A percentile compares a stretch with the other conserved stretches of the same genome.
phyloP scores from a whole-genome alignment of 2,888 invertebrate genomes.

The Phanerotoma sp. region DNA sequence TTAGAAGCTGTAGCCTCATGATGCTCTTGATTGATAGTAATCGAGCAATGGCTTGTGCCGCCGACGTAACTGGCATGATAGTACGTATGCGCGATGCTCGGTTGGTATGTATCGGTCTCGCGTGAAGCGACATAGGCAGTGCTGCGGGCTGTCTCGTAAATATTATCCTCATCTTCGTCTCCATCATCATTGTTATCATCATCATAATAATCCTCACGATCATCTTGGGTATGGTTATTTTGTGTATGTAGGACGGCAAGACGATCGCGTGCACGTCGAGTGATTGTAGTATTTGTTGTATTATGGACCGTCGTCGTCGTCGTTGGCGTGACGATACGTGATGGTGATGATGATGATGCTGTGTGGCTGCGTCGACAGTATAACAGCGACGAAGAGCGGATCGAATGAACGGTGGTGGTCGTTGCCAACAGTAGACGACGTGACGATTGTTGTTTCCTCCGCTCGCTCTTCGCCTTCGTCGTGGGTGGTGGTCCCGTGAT shows the following conservation, averaged over 20 bases:
- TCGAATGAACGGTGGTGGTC: conserved; percentile 7
- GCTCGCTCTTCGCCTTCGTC: conserved; percentile 26
- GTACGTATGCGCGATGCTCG: no score
- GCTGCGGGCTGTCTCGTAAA: conserved; percentile 17
- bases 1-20: background rate
- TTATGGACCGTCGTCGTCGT: no score
- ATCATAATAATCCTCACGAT: conserved; percentile 5
- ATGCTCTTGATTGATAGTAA: background rate
- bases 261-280: background rate
- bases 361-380: background rate
- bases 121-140: conserved; percentile 33
- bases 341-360: conserved; percentile 9
- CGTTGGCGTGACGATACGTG: no score
- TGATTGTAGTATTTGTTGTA: no score
- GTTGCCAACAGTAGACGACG: background rate
- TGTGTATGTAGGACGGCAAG: background rate
- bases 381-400: conserved; percentile 19
- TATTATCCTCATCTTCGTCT: background rate
- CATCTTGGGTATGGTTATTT: background rate
- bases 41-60: background rate
- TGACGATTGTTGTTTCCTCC: conserved; percentile 5
- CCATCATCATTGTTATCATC: conserved; percentile 9
- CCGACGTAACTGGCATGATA: conserved; percentile 1
- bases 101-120: conserved; percentile 8
- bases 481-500: conserved; percentile 46